phyloP scores from a whole-genome alignment of 2,113 vertebrate genomes.

The Campylomormyrus tamandua region DNA sequence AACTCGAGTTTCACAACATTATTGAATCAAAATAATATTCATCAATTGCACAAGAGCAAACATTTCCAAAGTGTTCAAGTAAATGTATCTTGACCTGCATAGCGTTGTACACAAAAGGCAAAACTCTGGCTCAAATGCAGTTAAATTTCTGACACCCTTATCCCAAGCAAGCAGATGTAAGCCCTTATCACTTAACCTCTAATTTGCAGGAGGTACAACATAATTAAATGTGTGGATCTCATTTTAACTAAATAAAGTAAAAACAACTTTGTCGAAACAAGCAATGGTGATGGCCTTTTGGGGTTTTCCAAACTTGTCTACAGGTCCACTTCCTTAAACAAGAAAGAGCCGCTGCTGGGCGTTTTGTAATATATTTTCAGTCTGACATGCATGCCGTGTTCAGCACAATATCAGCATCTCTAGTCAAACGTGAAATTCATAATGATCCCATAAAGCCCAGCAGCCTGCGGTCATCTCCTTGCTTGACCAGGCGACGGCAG shows the following conservation, averaged over 20 bases:
- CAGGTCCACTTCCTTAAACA: not conserved
- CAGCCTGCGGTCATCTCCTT: not conserved
- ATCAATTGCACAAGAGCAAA: not conserved
- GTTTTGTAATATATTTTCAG: not conserved
- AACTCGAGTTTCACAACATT: not conserved
- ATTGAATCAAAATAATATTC: not conserved
- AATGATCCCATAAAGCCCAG: not conserved
- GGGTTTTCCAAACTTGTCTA: not conserved
- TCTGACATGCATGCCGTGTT: not conserved
- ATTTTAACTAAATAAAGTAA: not conserved
- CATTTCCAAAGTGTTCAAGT: not conserved
- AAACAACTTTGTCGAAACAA: not conserved
- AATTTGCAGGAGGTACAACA: not conserved
- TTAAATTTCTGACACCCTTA: not conserved
- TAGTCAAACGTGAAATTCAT: not conserved
- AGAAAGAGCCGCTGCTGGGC: not conserved
- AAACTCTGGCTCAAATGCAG: not conserved
- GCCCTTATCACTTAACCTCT: not conserved
- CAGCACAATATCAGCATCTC: not conserved
- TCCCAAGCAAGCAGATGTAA: not conserved
- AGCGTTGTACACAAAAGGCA: not conserved
- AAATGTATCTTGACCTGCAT: not conserved
- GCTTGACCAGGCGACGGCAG: not conserved
- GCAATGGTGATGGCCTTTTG: not conserved
- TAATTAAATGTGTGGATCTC: not conserved